Base-by-base conservation (phyloP, 1,140 invertebrate species). In the Zaprionus nigranus region DNA sequence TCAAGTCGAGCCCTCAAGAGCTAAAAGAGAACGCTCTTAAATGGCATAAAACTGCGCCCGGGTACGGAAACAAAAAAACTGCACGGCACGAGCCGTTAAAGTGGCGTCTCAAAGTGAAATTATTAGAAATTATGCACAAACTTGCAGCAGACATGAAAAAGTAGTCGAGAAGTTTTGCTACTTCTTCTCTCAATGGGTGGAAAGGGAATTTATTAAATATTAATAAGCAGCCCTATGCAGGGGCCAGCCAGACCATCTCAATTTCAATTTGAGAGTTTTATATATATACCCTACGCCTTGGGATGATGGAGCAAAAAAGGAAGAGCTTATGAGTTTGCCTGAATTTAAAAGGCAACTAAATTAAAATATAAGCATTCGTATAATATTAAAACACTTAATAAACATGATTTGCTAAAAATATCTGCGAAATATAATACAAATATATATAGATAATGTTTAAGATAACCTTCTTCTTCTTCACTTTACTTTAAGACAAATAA, bases 101-200 rank as follows among this genome's bases (percentile, higher is more conserved):
- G 54, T 57, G 67, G 34, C 54, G 43, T 26, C 60, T 71, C 60
- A 40, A 30, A 58, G 67, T 28, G 59, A 59, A 75, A 75, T 71
- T 75, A 64, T 75, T 71, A 70, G 54, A 71, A 75, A 64, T 75
- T 64, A 75, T 75, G 60, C 67, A 53, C 17, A 71, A 75, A 75
- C 67, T 71, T 75, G 46, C 60, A 59, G 43, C 54, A 40, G 54
- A 75, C 59, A 54, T 28, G 57, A 58, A 57, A 38, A 61, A 36
- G 57, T 38, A 56, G 57, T 30, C 6, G 17, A 56, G 59, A 61
- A 70, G 36, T 40, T 20, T 20, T 24, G 24, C 66, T 46, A 61
- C 24, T 69, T 40, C 24, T 69, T 40, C 17, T 34, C n/a, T 28
- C 5, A 1, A 2, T 11, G 28, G 36, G 24, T 24, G 24, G 11